Base-by-base conservation (phyloP, 2,797 vertebrate genomes). In the Gambusia yucatana region DNA sequence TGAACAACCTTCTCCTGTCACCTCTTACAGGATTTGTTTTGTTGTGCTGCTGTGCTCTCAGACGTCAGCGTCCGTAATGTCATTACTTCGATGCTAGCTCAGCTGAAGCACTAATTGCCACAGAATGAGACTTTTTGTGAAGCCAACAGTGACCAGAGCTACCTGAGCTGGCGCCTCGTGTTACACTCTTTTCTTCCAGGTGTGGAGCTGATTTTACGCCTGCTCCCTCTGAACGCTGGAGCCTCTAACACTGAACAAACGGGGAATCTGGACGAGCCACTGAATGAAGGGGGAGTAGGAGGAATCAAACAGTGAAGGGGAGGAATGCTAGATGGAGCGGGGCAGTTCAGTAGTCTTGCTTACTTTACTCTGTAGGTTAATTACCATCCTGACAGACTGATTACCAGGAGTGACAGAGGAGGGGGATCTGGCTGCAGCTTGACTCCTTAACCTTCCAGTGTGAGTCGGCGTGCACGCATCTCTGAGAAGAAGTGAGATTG, bases 281-380 rank as follows among this genome's bases (percentile, higher is more conserved):
- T 7, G 43, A 77, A 59, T 33, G 82, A 81, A 85, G 80, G 52
- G 88, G 88, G 92, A 87, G 90, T 82, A n/a, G 14, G 76, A 80
- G 55, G 75, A 86, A 82, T 85, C 86, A 82, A 87, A 83, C 84
- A 88, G 90, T 85, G 80, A 89, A 88, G 79, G 83, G 86, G 81
- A 92, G 88, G 91, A 93, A 94, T 91, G 87, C 73, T 80, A 76
- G 89, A 91, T 84, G 88, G 85, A 93, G 92, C 73, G 80, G 82
- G 84, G 90, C 87, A 92, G 90, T 88, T 89, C 90, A 88, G 93
- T 94, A 93, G 93, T 92, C 89, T 69, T 93, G 93, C 93, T 95
- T 94, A 92, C 90, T 94, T 94, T 93, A 87, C 92, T 91, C 88
- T 85, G 86, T 88, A 89, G 94, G 93, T 95, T 95, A 95, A 96